Percentiles rank a stretch among this genome's conserved stretches.
These are phyloP conservation scores for Sylvilagus floridanus DNA, from an alignment of 2,797 vertebrate species.

Conservation along the genomic window DNA sequence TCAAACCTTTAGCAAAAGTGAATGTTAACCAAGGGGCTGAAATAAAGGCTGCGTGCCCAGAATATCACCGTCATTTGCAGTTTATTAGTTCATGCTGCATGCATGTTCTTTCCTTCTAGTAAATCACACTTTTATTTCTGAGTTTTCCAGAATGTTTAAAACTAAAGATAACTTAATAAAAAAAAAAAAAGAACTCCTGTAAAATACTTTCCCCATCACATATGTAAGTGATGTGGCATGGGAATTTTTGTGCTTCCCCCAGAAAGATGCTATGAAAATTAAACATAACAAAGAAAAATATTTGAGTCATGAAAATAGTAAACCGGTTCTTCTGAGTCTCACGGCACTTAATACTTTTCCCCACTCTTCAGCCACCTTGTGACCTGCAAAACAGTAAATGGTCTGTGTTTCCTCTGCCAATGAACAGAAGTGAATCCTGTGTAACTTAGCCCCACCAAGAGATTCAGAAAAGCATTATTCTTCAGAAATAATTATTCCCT, in stretches of 20 bases:
- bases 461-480: neutral
- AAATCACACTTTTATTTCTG: neutral
- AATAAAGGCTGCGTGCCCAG: neutral
- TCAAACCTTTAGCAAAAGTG: constrained; percentile 24
- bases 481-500: neutral
- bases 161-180: neutral
- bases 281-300: neutral
- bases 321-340: neutral
- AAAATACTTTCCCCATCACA: neutral
- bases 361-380: neutral
- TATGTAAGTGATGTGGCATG: neutral
- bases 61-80: neutral
- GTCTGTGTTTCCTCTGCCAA: neutral
- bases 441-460: neutral
- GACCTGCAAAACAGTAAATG: neutral
- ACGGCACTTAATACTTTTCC: neutral
- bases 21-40: neutral
- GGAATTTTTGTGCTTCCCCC: neutral
- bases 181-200: neutral
- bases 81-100: neutral
- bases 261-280: neutral
- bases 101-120: neutral
- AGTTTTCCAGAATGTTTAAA: constrained; percentile 1
- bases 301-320: neutral
- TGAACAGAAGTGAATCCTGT: neutral